Base-by-base conservation (phyloP, 2,888 invertebrate genomes). In the Microplitis manilae region DNA sequence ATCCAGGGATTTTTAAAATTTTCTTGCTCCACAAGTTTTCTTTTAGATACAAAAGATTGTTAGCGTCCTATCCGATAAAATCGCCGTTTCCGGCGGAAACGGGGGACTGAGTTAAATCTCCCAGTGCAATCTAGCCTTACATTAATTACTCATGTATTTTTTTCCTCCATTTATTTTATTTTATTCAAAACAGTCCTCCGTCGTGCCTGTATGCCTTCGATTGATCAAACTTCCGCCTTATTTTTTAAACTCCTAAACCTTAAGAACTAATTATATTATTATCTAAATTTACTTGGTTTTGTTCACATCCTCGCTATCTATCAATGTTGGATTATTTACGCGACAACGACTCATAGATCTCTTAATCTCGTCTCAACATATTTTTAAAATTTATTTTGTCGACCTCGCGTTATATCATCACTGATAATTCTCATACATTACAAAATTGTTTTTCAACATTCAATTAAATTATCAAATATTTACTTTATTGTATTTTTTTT, bases 1-100 rank as follows among this genome's bases (percentile, higher is more conserved):
- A 9, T 50, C 50, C 50, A 50, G 50, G 8, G 8, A 50, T 50
- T 50, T 50, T 13, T 2, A 8, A 50, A 50, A 50, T 73, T 70
- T 20, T 76, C 50, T 76, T 20, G 9, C 9, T 13, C 13, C 40
- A n/a, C 8, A 41, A 41, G 38, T 73, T 71, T 39, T 60, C 13
- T 73, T 38, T 13, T 38, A 30, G 30, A 59, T 39, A 39, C 68
- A 62, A 2, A 38, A 40, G 9, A 40, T 69, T 68, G 61, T 62
- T 68, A 15, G 50, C 6, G 15, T 30, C 20, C 13, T 59, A 30
- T 30, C 71, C 17, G 59, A 68, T 59, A 65, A 65, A 65, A 20
- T n/a, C 15, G 41, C 20, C 60, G 8, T n/a, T n/a, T 71, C 71
- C 7, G 17, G 60, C 17, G 17, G 65, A 59, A 2, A n/a, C n/a